A percentile compares a stretch with the other conserved stretches of the same genome.
Evolutionary conservation across 2,113 vertebrate species (phyloP).

Genomic region (Gadus chalcogrammus): DNA sequence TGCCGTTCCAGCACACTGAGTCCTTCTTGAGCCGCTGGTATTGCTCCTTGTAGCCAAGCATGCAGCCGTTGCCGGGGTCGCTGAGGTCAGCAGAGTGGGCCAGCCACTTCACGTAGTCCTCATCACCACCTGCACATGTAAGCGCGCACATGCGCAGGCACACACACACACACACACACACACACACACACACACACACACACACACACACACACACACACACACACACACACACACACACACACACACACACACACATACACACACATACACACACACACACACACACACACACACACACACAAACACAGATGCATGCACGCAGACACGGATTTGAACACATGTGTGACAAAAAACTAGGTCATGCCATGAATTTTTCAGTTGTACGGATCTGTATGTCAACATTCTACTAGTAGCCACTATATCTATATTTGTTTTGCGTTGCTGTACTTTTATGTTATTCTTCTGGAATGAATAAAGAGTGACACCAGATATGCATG

Average conservation of each 20-base stretch:
- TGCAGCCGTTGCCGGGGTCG: constrained; percentile 81
- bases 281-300: neutral
- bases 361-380: no score
- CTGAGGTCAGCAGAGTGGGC: constrained; percentile 83
- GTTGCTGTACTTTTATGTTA: no score
- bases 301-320: neutral
- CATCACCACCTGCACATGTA: constrained; percentile 72
- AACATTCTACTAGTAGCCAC: no score
- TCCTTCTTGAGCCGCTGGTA: constrained; percentile 84
- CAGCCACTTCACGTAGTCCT: constrained; percentile 87
- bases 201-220: neutral
- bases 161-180: neutral
- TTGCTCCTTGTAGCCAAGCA: constrained; percentile 88
- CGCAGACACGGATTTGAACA: neutral
- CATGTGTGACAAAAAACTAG: no score
- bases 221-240: neutral
- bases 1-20: constrained; percentile 86
- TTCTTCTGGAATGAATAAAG: neutral
- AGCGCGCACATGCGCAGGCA: neutral
- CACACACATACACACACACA: neutral
- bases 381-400: no score
- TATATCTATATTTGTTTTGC: no score
- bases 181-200: neutral
- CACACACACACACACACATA: neutral
- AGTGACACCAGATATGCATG: neutral